Evolutionary conservation across 1,140 invertebrate species (phyloP).

Genomic region (Paraescarpia echinospica): DNA sequence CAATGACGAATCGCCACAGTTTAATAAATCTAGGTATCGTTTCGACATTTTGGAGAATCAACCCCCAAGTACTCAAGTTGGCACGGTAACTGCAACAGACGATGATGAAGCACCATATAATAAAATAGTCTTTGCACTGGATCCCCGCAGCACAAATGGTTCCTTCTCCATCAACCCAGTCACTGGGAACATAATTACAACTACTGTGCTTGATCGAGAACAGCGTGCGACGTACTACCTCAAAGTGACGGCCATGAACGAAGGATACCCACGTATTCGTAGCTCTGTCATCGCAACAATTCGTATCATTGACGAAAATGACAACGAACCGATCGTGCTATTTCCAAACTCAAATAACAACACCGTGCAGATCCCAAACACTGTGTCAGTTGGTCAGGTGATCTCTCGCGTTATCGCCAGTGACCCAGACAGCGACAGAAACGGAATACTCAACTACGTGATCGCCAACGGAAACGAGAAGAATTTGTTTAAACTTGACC

Average conservation of each 20-base stretch:
- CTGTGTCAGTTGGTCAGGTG: background rate
- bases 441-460: conserved; percentile 36
- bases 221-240: conserved; percentile 17
- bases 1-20: conserved; percentile 29
- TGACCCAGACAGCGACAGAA: conserved; percentile 42
- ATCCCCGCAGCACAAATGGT: background rate
- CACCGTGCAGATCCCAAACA: conserved; percentile 31
- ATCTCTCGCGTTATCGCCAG: conserved; percentile 42
- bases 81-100: conserved; percentile 30
- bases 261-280: conserved; percentile 12
- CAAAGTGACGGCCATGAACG: conserved; percentile 25
- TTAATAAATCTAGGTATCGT: conserved; percentile 21
- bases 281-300: conserved; percentile 38
- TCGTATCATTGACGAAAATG: conserved; percentile 50
- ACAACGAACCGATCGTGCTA: conserved; percentile 47
- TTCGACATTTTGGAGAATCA: conserved; percentile 31
- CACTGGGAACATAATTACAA: conserved; percentile 30
- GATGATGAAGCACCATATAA: conserved; percentile 19
- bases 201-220: conserved; percentile 27
- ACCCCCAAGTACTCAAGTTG: conserved; percentile 20
- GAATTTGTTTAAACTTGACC: conserved; percentile 3
- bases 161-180: conserved; percentile 25
- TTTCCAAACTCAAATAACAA: conserved; percentile 42
- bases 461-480: conserved; percentile 33
- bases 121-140: conserved; percentile 24